A percentile compares a stretch with the other conserved stretches of the same genome.
Evolutionary conservation across 2,797 vertebrate species (phyloP).

Genomic region (Hypotaenidia okinawae): DNA sequence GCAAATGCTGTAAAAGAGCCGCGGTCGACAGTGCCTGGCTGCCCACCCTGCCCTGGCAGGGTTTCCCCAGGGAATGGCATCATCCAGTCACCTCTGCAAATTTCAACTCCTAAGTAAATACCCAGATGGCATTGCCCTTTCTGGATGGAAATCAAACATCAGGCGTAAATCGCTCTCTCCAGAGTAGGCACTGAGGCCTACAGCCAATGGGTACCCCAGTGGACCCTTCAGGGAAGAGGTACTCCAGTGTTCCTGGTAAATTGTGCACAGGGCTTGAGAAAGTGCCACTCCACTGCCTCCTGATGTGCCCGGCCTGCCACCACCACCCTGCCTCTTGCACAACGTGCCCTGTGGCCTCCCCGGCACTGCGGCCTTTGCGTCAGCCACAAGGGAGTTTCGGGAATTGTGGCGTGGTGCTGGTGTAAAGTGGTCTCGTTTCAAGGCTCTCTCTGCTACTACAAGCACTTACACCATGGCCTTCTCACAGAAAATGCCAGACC

Average conservation of each 20-base stretch:
- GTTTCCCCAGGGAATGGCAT: conserved; percentile 18
- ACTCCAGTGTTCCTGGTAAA: conserved; percentile 41
- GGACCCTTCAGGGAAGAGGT: conserved; percentile 31
- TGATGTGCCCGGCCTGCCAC: neutral
- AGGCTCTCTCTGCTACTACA: neutral
- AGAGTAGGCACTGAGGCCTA: neutral
- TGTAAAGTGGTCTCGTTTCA: neutral
- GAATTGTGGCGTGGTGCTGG: neutral
- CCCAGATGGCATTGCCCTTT: neutral
- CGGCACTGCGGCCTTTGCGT: rapidly evolving
- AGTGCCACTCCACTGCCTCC: conserved; percentile 17
- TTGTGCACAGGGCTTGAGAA: neutral
- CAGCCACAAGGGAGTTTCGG: neutral
- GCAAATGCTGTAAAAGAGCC: neutral
- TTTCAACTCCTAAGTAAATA: conserved; percentile 1
- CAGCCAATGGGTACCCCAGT: neutral
- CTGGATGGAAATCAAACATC: conserved; percentile 17
- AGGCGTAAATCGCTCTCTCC: neutral
- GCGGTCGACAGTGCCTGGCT: neutral
- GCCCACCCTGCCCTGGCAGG: neutral
- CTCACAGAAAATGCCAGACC: neutral
- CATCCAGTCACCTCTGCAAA: neutral
- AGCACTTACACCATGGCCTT: neutral
- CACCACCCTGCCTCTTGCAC: neutral
- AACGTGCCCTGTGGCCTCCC: rapidly evolving